Evolutionary conservation across 2,888 invertebrate genomes (phyloP).

Genomic region (Nebria brevicollis): DNA sequence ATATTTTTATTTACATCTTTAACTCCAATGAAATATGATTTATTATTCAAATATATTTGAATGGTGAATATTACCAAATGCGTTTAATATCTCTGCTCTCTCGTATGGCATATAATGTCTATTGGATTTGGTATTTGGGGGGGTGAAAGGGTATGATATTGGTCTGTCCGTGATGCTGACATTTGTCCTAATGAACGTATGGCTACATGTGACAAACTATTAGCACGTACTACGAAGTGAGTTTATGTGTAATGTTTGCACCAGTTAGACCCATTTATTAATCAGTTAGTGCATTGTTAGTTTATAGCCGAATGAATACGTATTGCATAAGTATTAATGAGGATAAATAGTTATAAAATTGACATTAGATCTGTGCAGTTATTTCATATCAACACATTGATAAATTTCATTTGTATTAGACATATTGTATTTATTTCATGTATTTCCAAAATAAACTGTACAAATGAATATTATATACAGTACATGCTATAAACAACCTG

Average conservation of each 20-base stretch:
- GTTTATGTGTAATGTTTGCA: conserved; percentile 23
- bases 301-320: conserved; percentile 19
- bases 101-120: not conserved
- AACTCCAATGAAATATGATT: too few species aligned
- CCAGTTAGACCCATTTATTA: conserved; percentile 25
- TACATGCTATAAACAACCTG: too few species aligned
- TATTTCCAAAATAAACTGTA: too few species aligned
- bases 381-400: not conserved
- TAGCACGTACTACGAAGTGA: conserved; percentile 17
- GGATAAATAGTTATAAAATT: conserved; percentile 22
- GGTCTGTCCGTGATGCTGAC: conserved; percentile 13
- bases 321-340: conserved; percentile 18
- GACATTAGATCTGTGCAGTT: conserved; percentile 8
- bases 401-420: not conserved
- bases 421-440: too few species aligned
- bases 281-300: conserved; percentile 22
- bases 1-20: too few species aligned
- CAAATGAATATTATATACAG: too few species aligned
- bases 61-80: not conserved
- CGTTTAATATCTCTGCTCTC: not conserved
- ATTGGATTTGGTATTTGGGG: not conserved
- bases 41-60: too few species aligned
- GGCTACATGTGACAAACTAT: conserved; percentile 21
- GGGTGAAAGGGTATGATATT: not conserved
- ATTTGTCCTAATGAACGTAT: conserved; percentile 29